phyloP scores from a whole-genome alignment of 2,888 invertebrate genomes.

The Caenorhabditis sp. region DNA sequence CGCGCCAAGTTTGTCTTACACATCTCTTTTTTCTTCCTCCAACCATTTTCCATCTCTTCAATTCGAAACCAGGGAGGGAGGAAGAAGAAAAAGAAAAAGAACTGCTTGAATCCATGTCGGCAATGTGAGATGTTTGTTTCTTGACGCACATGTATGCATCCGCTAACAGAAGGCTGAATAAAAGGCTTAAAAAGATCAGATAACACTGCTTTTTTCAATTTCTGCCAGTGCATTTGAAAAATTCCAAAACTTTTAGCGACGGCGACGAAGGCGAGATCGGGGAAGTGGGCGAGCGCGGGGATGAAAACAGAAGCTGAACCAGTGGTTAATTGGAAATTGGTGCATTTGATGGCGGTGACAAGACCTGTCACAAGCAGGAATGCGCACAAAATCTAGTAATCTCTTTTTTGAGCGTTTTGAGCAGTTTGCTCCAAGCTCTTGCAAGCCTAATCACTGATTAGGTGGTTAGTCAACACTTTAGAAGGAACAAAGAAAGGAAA shows the following conservation, averaged over 20 bases:
- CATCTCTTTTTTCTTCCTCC: background rate
- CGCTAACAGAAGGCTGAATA: conserved; percentile 62
- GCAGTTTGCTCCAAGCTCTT: background rate
- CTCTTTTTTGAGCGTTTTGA: background rate
- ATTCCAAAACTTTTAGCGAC: conserved; percentile 35
- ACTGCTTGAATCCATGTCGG: conserved; percentile 47
- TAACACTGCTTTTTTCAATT: conserved; percentile 60
- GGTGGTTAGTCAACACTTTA: background rate
- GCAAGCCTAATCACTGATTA: conserved; percentile 9
- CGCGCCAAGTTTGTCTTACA: conserved; percentile 6
- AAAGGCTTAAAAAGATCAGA: conserved; percentile 62
- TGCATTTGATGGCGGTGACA: conserved; percentile 53
- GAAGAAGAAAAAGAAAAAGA: conserved; percentile 35
- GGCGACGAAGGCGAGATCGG: conserved; percentile 21
- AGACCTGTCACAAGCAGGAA: conserved; percentile 43
- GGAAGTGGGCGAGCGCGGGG: conserved; percentile 31
- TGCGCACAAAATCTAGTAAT: conserved; percentile 8
- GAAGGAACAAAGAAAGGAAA: background rate
- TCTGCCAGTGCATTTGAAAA: conserved; percentile 52
- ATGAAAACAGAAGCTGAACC: conserved; percentile 50
- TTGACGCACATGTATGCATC: conserved; percentile 62
- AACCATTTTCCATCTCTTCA: conserved; percentile 9
- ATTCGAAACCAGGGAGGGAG: conserved; percentile 24
- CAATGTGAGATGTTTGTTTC: conserved; percentile 66
- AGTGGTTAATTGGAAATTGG: conserved; percentile 59